Conservation (phyloP, 1,140 invertebrate genomes). For the Bombus sibiricus region DNA sequence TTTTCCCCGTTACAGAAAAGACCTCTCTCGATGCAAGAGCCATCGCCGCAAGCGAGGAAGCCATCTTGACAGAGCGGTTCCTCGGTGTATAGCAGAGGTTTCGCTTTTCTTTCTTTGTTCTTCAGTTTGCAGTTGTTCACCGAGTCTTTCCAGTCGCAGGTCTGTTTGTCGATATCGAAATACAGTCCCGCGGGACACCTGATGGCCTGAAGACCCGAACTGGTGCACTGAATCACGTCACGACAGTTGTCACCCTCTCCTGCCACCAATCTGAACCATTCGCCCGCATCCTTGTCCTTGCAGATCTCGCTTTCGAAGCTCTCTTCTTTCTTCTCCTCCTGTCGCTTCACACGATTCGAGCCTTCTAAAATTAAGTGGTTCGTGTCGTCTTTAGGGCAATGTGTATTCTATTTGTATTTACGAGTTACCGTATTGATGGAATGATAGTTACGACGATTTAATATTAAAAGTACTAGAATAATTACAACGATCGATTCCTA, state of each 20-base stretch:
- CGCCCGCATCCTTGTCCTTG: constrained; percentile 97
- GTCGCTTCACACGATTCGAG: constrained; percentile 83
- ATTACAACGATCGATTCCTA: neutral
- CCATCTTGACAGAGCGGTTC: constrained; percentile 95
- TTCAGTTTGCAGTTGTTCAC: constrained; percentile 97
- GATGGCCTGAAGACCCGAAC: constrained; percentile 95
- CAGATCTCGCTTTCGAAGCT: constrained; percentile 94
- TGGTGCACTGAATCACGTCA: constrained; percentile 97
- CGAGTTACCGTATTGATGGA: too few relatives aligned
- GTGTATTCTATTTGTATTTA: too few relatives aligned
- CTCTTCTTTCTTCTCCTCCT: constrained; percentile 90
- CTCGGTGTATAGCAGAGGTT: constrained; percentile 94
- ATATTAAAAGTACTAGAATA: neutral
- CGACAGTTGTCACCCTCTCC: constrained; percentile 96
- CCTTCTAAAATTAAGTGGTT: constrained; percentile 77
- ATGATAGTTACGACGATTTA: fast-evolving
- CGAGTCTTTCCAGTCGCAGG: constrained; percentile 96
- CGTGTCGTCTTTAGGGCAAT: neutral
- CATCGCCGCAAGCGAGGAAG: constrained; percentile 93
- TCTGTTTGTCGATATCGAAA: constrained; percentile 98
- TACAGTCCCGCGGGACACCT: constrained; percentile 95
- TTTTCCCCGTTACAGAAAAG: constrained; percentile 97
- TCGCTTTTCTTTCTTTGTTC: constrained; percentile 94
- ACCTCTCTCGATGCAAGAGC: constrained; percentile 93
- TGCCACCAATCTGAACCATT: constrained; percentile 95